Percentiles rank a stretch among this genome's conserved stretches.
These are phyloP conservation scores for Naso thynnoides DNA, from an alignment of 2,797 vertebrate genomes.

Conservation along the genomic window DNA sequence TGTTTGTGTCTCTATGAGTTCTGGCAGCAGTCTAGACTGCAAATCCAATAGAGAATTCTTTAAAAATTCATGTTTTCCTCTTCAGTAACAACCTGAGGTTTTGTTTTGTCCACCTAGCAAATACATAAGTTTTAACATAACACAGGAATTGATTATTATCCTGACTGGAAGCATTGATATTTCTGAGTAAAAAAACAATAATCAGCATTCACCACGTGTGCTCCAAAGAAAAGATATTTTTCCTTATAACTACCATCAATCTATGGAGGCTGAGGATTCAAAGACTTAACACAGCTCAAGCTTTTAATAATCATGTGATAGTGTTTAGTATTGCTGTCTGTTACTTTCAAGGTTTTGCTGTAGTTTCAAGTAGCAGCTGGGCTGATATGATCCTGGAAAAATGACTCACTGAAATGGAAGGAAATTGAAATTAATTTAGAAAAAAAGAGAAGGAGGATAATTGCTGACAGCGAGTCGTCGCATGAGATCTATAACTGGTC, in stretches of 20 bases:
- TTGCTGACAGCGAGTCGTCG: slow-evolving; percentile 13
- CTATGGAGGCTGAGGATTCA: background rate
- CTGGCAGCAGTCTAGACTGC: slow-evolving; percentile 5
- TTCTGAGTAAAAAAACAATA: slow-evolving; percentile 19
- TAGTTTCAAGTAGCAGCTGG: background rate
- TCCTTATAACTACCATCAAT: background rate
- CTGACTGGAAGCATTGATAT: slow-evolving; percentile 24
- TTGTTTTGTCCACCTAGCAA: slow-evolving; percentile 36
- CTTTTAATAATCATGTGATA: background rate
- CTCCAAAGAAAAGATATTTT: slow-evolving; percentile 10
- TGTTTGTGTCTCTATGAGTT: slow-evolving; percentile 2
- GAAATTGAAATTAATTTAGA: slow-evolving; percentile 30
- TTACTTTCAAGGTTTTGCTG: background rate
- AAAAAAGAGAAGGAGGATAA: background rate
- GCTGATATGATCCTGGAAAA: slow-evolving; percentile 15
- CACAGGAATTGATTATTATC: slow-evolving; percentile 40
- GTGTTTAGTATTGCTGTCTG: background rate
- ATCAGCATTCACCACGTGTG: slow-evolving; percentile 27
- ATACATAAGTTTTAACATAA: slow-evolving; percentile 15
- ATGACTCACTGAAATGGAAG: background rate
- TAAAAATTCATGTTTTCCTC: slow-evolving; percentile 44
- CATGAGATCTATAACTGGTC: slow-evolving; percentile 28
- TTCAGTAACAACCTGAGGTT: slow-evolving; percentile 26
- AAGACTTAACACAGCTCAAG: background rate
- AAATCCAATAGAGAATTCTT: slow-evolving; percentile 9